Conservation (phyloP, 2,888 invertebrate genomes). For the Conomelus anceps region DNA sequence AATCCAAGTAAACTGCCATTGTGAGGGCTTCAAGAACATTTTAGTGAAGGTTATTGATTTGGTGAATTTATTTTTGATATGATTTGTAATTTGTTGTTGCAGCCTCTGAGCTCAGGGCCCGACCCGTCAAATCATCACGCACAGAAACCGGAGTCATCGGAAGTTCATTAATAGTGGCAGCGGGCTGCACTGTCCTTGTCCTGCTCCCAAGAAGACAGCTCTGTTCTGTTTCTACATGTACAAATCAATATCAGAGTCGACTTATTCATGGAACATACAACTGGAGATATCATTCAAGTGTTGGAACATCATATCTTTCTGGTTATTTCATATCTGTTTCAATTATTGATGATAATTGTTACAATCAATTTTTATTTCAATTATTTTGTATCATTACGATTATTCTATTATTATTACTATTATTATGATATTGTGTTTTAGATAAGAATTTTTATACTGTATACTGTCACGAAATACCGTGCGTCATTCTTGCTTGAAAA, state of each 20-base stretch:
- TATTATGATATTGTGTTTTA: not conserved
- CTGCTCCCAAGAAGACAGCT: not conserved
- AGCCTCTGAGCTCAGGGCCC: conserved; percentile 70
- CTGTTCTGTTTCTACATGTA: not conserved
- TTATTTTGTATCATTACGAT: not conserved
- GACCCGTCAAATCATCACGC: conserved; percentile 78
- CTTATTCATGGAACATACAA: not conserved
- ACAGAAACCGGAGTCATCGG: conserved; percentile 72
- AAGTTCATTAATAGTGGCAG: conserved; percentile 40
- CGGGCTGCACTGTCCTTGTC: not conserved
- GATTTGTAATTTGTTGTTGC: conserved; percentile 32
- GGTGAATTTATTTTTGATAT: no score
- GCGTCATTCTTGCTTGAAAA: not conserved
- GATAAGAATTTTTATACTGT: not conserved
- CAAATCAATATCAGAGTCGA: not conserved
- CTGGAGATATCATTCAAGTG: not conserved
- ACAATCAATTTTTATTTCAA: not conserved
- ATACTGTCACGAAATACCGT: not conserved
- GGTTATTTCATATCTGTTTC: not conserved
- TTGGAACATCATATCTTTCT: not conserved
- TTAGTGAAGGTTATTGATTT: no score
- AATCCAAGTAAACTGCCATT: no score
- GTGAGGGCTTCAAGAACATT: no score
- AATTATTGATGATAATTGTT: not conserved
- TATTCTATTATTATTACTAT: not conserved